Evolutionary conservation across 2,888 invertebrate species (phyloP), one percentile per base, ranked within the genome.

Genomic region (Pammene fasciana): DNA sequence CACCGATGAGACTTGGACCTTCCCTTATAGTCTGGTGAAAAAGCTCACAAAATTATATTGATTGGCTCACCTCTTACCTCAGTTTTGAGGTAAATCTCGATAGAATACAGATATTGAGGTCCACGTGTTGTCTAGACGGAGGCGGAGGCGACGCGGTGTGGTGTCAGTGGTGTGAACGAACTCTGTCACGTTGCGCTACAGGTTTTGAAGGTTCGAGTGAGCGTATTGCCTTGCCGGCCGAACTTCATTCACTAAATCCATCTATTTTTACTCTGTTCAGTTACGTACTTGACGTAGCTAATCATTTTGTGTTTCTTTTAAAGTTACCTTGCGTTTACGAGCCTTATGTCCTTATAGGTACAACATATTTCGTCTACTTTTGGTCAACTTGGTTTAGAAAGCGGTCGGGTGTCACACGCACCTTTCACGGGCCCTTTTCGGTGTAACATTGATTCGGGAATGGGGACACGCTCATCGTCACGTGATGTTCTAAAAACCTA

Each of bases 131-230:
- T 68, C 68, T 68, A 65, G 68, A 64, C 68, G 68, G 45, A 50
- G 41, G 56, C 50, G 52, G 34, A 18, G 26, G 66, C 38, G 45
- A 16, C 14, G 82, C 89, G 92, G 50, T 50, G 43, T 13, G 43
- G 10, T 43, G 43, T 13, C 43, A 5, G 43, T 43, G 43, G 59
- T 59, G 92, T 92, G 87, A 92, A 92, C 87, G 92, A 92, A 90
- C 92, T 86, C 85, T 87, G 87, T 87, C 87, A 87, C 78, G 80
- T 79, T 74, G 74, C 74, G 78, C 82, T 87, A 87, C 91, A 85
- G 87, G 90, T 92, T 92, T 89, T 85, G 89, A 88, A 85, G 87
- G 86, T 84, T 82, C 79, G 81, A 83, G 76, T 75, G 74, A 78
- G 78, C 81, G 80, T 86, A 86, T 86, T 85, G 83, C 85, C 86